Evolutionary conservation across 2,113 vertebrate species (phyloP).

Genomic region (Mus spicilegus): DNA sequence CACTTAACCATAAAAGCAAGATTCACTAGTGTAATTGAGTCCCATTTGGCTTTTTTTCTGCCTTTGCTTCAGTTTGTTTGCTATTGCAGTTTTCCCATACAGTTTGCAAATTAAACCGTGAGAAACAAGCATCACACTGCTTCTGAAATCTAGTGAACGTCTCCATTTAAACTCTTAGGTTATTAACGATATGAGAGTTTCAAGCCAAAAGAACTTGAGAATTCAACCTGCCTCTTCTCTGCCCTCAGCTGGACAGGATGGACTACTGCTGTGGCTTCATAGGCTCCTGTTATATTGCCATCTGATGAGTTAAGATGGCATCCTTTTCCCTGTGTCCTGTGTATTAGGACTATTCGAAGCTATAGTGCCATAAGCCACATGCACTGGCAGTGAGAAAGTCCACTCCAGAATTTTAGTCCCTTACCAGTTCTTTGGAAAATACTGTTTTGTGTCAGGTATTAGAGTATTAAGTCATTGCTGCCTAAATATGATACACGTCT

Average conservation of each 20-base stretch:
- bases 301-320: not conserved
- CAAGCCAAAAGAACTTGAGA: constrained; percentile 59
- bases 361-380: not conserved
- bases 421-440: constrained; percentile 44
- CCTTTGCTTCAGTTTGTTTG: constrained; percentile 62
- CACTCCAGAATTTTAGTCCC: not conserved
- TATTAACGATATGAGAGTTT: constrained; percentile 44
- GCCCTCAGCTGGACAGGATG: constrained; percentile 1
- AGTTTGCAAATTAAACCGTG: not conserved
- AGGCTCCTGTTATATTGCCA: not conserved
- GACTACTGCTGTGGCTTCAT: not conserved
- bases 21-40: constrained; percentile 75
- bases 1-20: constrained; percentile 49
- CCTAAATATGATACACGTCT: not conserved
- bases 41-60: constrained; percentile 62
- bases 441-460: constrained; percentile 39
- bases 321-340: not conserved
- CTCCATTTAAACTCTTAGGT: constrained; percentile 18
- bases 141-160: constrained; percentile 44
- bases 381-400: not conserved
- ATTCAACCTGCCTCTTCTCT: constrained; percentile 2
- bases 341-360: not conserved
- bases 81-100: constrained; percentile 48
- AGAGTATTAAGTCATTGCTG: not conserved
- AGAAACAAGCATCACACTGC: not conserved